phyloP scores from a whole-genome alignment of 2,797 vertebrate genomes.

The Gephyroberyx darwinii region DNA sequence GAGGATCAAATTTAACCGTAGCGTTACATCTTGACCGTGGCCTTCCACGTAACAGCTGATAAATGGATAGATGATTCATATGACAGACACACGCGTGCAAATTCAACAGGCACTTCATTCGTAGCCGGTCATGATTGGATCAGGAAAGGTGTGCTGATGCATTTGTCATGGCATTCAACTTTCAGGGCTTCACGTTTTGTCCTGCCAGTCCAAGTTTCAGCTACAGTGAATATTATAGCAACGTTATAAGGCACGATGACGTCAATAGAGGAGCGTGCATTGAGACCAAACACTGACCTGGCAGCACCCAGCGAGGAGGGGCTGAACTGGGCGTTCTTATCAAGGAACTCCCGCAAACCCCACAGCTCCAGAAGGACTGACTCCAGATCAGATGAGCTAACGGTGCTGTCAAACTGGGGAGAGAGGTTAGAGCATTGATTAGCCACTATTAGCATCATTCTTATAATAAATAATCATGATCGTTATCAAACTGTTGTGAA shows the following conservation, averaged over 20 bases:
- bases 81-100: too few relatives aligned
- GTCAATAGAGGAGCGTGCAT: not conserved
- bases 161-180: too few relatives aligned
- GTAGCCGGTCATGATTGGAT: too few relatives aligned
- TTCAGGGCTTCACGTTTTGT: too few relatives aligned
- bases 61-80: too few relatives aligned
- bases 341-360: constrained; percentile 92
- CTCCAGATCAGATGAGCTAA: constrained; percentile 85
- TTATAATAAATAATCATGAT: not conserved
- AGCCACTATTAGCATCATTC: not conserved
- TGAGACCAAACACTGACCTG: constrained; percentile 77
- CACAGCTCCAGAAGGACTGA: constrained; percentile 87
- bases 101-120: too few relatives aligned
- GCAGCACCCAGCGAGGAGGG: constrained; percentile 88
- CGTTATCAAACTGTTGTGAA: not conserved
- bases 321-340: constrained; percentile 95
- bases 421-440: not conserved
- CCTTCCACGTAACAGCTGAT: too few relatives aligned
- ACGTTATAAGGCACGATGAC: not conserved
- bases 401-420: constrained; percentile 90
- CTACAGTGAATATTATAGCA: too few relatives aligned
- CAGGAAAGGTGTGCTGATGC: too few relatives aligned
- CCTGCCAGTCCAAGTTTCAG: too few relatives aligned
- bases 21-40: too few relatives aligned
- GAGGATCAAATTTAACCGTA: not conserved